Conservation (phyloP, 2,797 vertebrate species). For the Peromyscus nudipes region DNA sequence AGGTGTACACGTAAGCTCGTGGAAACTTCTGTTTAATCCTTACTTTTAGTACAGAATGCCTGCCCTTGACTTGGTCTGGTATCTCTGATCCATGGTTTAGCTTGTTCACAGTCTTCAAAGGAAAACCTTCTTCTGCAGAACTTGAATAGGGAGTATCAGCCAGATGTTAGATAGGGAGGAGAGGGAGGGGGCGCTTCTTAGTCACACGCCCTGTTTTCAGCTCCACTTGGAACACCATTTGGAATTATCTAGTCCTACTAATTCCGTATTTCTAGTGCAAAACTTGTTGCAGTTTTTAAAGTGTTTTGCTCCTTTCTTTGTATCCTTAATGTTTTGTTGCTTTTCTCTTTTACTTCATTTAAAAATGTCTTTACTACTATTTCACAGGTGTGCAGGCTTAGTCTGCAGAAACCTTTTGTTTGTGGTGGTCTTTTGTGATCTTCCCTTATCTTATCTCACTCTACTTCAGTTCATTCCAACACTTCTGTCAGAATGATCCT, state of each 20-base stretch:
- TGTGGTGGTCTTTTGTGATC: neutral
- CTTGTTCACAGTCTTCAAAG: conserved; percentile 12
- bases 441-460: neutral
- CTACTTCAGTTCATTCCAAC: conserved; percentile 13
- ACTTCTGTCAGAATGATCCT: neutral
- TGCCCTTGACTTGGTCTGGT: neutral
- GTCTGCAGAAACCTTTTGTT: conserved; percentile 10
- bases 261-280: neutral
- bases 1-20: neutral
- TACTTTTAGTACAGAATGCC: neutral
- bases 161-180: neutral
- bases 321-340: neutral
- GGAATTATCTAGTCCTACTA: conserved; percentile 45
- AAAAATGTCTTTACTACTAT: neutral
- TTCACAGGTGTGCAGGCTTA: neutral
- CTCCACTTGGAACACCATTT: conserved; percentile 22
- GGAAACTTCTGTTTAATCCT: neutral
- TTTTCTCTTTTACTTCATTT: neutral
- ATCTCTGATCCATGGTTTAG: neutral
- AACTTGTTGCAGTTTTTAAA: neutral
- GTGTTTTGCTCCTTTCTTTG: neutral
- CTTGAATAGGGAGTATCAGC: neutral
- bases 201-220: neutral
- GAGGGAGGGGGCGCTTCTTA: neutral
- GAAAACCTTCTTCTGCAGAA: conserved; percentile 9